Evolutionary conservation across 2,888 invertebrate genomes (phyloP).

Genomic region (Leptura quadrifasciata): DNA sequence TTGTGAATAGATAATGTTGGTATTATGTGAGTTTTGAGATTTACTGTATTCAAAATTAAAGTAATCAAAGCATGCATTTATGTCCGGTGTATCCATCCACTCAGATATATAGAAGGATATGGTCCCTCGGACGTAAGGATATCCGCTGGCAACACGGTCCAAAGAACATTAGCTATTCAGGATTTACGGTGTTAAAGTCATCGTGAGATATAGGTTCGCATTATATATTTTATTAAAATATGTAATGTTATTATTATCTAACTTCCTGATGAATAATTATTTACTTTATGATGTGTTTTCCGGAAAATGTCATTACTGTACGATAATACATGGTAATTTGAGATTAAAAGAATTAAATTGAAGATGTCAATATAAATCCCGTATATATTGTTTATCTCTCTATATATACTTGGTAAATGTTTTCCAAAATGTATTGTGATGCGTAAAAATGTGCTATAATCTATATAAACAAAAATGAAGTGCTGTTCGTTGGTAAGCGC

Average conservation of each 20-base stretch:
- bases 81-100: slow-evolving; percentile 48
- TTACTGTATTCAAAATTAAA: slow-evolving; percentile 22
- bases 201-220: slow-evolving; percentile 44
- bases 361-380: neutral
- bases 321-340: neutral
- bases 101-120: slow-evolving; percentile 56
- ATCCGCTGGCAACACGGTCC: slow-evolving; percentile 74
- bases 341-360: neutral
- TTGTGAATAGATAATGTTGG: neutral
- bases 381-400: too few relatives aligned
- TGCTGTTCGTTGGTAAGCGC: too few relatives aligned
- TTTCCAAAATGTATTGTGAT: too few relatives aligned
- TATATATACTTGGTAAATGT: too few relatives aligned
- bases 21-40: neutral
- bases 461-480: too few relatives aligned
- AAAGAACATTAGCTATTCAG: slow-evolving; percentile 70
- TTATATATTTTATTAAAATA: slow-evolving; percentile 10
- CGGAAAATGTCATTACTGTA: neutral
- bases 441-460: too few relatives aligned
- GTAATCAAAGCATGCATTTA: slow-evolving; percentile 44
- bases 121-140: slow-evolving; percentile 69
- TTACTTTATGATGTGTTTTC: slow-evolving; percentile 3
- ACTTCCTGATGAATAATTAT: slow-evolving; percentile 31
- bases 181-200: slow-evolving; percentile 70
- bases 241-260: slow-evolving; percentile 23